Evolutionary conservation across 2,888 invertebrate genomes (phyloP).

Genomic region (Andrena minutula): DNA sequence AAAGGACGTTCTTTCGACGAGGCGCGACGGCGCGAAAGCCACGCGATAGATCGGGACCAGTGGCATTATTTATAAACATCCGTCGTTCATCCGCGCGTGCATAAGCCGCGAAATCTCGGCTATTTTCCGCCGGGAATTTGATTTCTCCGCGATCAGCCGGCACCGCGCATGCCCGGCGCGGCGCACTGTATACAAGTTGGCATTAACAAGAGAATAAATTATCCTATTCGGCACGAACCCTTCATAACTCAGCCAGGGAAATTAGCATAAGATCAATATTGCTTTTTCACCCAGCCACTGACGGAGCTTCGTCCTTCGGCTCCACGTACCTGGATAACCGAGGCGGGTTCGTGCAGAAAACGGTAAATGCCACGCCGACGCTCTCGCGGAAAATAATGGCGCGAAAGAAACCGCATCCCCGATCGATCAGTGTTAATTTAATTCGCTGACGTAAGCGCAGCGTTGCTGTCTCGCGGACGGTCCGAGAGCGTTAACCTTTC

Average conservation of each 20-base stretch:
- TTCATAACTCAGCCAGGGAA: conserved; percentile 78
- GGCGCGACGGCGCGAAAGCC: conserved; percentile 1
- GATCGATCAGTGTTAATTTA: conserved; percentile 21
- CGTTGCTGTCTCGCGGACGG: background rate
- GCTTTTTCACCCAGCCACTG: conserved; percentile 74
- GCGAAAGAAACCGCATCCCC: background rate
- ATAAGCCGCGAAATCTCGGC: conserved; percentile 56
- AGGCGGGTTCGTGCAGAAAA: background rate
- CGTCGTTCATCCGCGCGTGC: background rate
- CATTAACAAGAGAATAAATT: conserved; percentile 80
- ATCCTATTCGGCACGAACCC: conserved; percentile 79
- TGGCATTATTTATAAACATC: conserved; percentile 26
- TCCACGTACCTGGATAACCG: conserved; percentile 22
- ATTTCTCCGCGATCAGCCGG: conserved; percentile 48
- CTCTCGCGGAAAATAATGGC: background rate
- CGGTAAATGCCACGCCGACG: background rate
- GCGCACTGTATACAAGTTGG: conserved; percentile 68
- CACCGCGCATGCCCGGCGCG: conserved; percentile 55
- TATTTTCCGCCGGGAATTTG: conserved; percentile 56
- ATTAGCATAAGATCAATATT: conserved; percentile 82
- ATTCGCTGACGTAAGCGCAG: conserved; percentile 8
- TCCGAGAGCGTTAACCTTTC: conserved; percentile 2
- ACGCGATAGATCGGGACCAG: background rate
- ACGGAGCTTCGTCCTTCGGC: conserved; percentile 52
- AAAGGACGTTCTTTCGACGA: background rate